Evolutionary conservation across 2,113 vertebrate species (phyloP), one percentile per base, ranked within the genome.

Genomic region (Paradoxurus hermaphroditus): DNA sequence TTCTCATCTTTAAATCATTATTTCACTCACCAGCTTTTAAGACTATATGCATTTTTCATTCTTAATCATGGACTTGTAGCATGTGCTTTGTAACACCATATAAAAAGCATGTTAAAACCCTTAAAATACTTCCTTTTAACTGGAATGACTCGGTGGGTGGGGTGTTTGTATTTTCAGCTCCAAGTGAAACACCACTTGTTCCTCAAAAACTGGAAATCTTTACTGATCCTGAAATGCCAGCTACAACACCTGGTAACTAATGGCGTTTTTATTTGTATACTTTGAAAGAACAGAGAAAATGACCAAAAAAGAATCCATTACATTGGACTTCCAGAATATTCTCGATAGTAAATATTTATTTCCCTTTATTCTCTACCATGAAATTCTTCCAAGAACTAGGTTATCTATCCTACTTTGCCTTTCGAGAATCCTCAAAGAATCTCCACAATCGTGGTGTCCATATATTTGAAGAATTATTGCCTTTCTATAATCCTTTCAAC

Each of bases 151-250:
- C 86, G 70, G 19, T 78, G 96, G 86, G 92, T 94, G 96, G 96
- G 95, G 31, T 97, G 77, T 98, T 97, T 99, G 96, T 99, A 44
- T 78, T 99, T 99, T 98, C 99, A 99, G 98, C 98, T 98, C 98
- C 98, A 92, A 98, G 97, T 84, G 98, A 98, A 98, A 97, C 72
- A 81, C 95, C 97, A 29, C 94, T 98, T 98, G 90, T 62, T 95
- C 88, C 97, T 98, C 97, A 97, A 95, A 99, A 98, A 98, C 78
- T 70, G 98, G 98, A 99, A 94, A 97, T 97, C 92, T 98, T 98
- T 98, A 94, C 97, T 91, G 96, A 70, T 73, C 94, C 97, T 97
- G 98, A 97, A 98, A 93, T 95, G 78, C 98, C 94, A 16, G 94
- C 94, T 94, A 97, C 98, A 97, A 98, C 98, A 96, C 65, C 98